Percentiles rank a stretch among this genome's conserved stretches.
These are phyloP conservation scores for Cerceris ruficornis DNA, from an alignment of 2,888 invertebrate genomes.

Conservation along the genomic window DNA sequence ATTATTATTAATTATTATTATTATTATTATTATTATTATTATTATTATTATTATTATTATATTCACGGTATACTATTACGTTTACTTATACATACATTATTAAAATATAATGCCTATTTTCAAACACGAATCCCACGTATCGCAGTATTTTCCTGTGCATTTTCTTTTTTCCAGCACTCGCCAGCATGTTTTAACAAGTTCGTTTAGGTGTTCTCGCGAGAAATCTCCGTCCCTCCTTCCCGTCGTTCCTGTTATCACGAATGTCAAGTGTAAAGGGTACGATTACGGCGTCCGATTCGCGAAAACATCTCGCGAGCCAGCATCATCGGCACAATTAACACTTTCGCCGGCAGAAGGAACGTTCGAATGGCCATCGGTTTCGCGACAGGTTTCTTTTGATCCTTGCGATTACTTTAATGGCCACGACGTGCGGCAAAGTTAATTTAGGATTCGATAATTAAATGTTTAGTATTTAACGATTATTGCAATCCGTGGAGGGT, in stretches of 20 bases:
- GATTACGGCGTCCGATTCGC: neutral
- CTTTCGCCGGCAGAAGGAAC: neutral
- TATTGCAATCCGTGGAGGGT: no score
- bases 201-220: neutral
- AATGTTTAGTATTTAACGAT: no score
- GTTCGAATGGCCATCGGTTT: no score
- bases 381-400: no score
- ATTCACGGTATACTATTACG: slow-evolving; percentile 71
- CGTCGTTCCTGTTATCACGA: neutral
- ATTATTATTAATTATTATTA: slow-evolving; percentile 64
- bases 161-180: slow-evolving; percentile 31
- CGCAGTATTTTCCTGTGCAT: slow-evolving; percentile 44
- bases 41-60: slow-evolving; percentile 64
- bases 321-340: neutral
- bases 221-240: neutral
- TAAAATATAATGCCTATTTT: slow-evolving; percentile 79
- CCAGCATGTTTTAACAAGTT: slow-evolving; percentile 10
- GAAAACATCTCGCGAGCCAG: slow-evolving; percentile 1
- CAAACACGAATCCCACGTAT: slow-evolving; percentile 65
- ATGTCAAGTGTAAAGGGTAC: neutral
- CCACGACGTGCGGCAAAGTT: no score
- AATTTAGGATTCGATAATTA: no score
- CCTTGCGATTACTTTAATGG: no score
- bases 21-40: slow-evolving; percentile 61
- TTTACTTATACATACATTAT: slow-evolving; percentile 75